Evolutionary conservation across 2,797 vertebrate species (phyloP), one percentile per base, ranked within the genome.

Genomic region (Pipistrellus nathusii): DNA sequence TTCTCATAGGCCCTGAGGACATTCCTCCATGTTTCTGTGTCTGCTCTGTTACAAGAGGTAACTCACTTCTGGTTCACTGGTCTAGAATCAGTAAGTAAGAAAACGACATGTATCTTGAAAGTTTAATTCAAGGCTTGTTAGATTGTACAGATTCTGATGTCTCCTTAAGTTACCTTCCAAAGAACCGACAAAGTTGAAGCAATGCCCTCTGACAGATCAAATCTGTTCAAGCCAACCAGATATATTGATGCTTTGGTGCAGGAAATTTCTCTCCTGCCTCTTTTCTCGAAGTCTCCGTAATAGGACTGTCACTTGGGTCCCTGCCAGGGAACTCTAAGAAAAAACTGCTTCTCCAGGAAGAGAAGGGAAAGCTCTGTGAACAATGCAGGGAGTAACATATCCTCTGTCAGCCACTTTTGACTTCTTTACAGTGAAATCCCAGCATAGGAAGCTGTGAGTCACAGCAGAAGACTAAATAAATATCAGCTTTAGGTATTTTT

Each of bases 221-320:
- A 59, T 86, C 85, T 93, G 23, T 88, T 95, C 55, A 96, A 94
- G 38, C 75, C 97, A 95, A 69, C 25, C 72, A 77, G 90, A 59
- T 44, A 81, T 81, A 90, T 59, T 8, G 13, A 21, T 64, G 41
- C n/a, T 27, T 66, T 57, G 30, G 48, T 46, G 27, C 25, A 95
- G 69, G 82, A 75, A 93, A 81, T 71, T 93, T 93, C 88, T 96
- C 64, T 88, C 75, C 11, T 57, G 78, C 90, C 21, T 81, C 59
- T 96, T 96, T 95, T 32, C 2, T 85, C 12, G 55, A 53, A 94
- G 44, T 71, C 46, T 78, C 55, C 0, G 32, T 92, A 92, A 95
- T 96, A 38, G 78, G 57, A n/a, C 71, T 97, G 32, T 8, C 94
- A 93, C 71, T 82, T 80, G 72, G 32, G 13, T 27, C 75, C 90